These are phyloP conservation scores for Heliconius eleuchia DNA, from an alignment of 1,140 invertebrate genomes.

Conservation along the genomic window DNA sequence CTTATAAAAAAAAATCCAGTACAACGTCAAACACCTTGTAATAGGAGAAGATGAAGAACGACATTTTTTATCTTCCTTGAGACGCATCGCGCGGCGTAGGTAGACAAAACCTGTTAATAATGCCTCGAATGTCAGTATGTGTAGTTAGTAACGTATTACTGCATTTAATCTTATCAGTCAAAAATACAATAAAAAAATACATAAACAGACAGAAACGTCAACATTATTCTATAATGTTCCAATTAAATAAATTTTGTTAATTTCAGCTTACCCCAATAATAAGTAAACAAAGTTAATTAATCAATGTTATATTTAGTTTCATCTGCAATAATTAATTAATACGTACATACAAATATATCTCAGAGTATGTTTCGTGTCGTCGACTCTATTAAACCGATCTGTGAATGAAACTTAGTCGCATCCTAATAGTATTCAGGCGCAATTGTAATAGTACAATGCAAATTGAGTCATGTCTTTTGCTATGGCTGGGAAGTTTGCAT, in stretches of 20 bases:
- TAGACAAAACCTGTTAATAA: no score
- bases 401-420: constrained; percentile 12
- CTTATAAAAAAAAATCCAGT: no score
- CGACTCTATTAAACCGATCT: constrained; percentile 3
- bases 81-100: no score
- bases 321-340: not conserved
- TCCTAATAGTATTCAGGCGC: constrained; percentile 12
- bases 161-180: no score
- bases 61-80: no score
- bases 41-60: not conserved
- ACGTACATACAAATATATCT: not conserved
- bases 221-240: no score
- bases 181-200: not conserved
- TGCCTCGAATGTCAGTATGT: no score
- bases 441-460: constrained; percentile 15
- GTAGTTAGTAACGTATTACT: no score
- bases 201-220: not conserved
- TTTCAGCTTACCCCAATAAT: not conserved
- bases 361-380: not conserved
- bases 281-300: not conserved
- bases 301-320: not conserved
- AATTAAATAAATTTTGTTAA: not conserved
- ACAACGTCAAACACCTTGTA: not conserved
- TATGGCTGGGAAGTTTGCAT: constrained; percentile 3
- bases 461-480: constrained; percentile 10